Base-by-base conservation (phyloP, 2,888 invertebrate genomes). In the Hyppa rectilinea region DNA sequence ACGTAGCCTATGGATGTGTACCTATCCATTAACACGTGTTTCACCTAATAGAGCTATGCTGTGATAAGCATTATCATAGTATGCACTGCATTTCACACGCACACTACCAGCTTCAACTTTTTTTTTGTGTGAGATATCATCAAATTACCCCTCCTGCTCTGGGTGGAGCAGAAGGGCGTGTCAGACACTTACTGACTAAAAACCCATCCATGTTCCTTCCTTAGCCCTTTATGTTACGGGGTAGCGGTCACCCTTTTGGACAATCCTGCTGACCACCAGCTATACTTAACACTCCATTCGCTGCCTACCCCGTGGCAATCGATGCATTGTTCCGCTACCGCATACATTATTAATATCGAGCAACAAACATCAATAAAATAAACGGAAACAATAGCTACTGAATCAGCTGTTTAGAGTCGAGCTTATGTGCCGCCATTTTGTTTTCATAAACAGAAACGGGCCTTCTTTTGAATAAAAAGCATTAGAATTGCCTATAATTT, bases 341-440 rank as follows among this genome's bases (percentile, higher is more conserved):
- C 38, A 50, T 43, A n/a, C 38, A 71, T n/a, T 47, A 50, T 52
- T 71, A 78, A 58, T 64, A 77, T n/a, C n/a, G 12, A 14, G 40
- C 71, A 38, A 40, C 47, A 36, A 64, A 65, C n/a, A 31, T n/a
- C n/a, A 59, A 31, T 59, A 17, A 45, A 31, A 43, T 59, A 59
- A 45, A n/a, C 34, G 23, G 17, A 50, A 50, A 61, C 36, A 65
- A 78, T 61, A 36, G 56, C 23, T 31, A 12, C 40, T 31, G 55
- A 64, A 56, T 65, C 78, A 71, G 64, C 59, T 71, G 29, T 58
- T 71, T 65, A 29, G 29, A 36, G 12, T 60, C 12, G 23, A 55
- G 29, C 34, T 4, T 40, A n/a, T 12, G 14, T 31, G n/a, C 47
- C 14, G 31, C 40, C 31, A 70, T 76, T 53, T 71, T 62, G 29